Base-by-base conservation (phyloP, 2,888 invertebrate genomes). In the Erpobdella octoculata region DNA sequence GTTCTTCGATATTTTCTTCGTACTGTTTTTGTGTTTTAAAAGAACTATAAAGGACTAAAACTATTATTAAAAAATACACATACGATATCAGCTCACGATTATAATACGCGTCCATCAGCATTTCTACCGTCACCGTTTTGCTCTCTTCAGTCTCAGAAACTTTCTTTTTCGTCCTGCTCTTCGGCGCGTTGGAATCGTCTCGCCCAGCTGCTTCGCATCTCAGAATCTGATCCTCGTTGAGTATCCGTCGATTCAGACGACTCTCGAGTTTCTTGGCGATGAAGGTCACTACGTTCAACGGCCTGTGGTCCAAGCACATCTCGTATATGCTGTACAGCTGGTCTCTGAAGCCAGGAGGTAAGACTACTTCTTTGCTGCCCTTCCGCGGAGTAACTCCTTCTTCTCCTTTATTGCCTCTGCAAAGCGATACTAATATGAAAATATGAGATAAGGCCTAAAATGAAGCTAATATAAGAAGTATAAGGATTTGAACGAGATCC, bases 201-300 rank as follows among this genome's bases (percentile, higher is more conserved):
- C 15, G n/a, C n/a, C 33, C 21, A 33, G n/a, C n/a, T 2, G 28
- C 62, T 8, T 62, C 62, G 62, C 31, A 31, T 28, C 31, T 35
- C 62, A 62, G 35, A 12, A 33, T 31, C 31, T 18, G 6, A 62
- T 62, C 33, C 31, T 62, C 62, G 12, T 35, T 31, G n/a, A 62
- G 35, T 33, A 35, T 62, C 62, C 35, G 21, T 31, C 33, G 62
- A 31, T 33, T 33, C 33, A 62, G 35, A n/a, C 35, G 28, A 35
- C n/a, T 62, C 31, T 62, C 62, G 62, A 62, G 62, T 31, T 62
- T 62, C 9, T 62, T 62, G 62, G 62, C 62, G 62, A 62, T 31
- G n/a, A 62, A 62, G 8, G 8, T 62, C 31, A 31, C 3, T 5
- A 62, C 31, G 35, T 62, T 35, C 33, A 62, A n/a, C 4, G 62